Conservation (phyloP, 2,113 vertebrate genomes). For the Oplegnathus fasciatus region DNA sequence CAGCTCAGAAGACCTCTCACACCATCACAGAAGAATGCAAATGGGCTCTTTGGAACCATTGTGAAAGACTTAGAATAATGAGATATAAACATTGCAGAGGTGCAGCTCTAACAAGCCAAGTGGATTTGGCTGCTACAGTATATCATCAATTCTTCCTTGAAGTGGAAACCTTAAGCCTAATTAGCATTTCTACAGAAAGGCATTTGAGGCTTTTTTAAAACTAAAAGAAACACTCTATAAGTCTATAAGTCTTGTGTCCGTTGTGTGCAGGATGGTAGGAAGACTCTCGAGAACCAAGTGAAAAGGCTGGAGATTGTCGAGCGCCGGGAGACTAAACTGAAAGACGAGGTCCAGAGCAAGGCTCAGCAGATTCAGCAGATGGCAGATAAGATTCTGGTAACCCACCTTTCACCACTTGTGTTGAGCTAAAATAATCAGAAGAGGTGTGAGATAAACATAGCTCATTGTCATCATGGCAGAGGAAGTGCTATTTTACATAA, state of each 20-base stretch:
- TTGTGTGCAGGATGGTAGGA: constrained; percentile 91
- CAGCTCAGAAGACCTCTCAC: constrained; percentile 21
- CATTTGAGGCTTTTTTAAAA: not conserved
- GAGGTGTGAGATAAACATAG: constrained; percentile 59
- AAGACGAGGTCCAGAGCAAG: constrained; percentile 98
- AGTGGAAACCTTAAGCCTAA: constrained; percentile 18
- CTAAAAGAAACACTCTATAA: not conserved
- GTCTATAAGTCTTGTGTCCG: not conserved
- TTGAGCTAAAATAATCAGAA: constrained; percentile 54
- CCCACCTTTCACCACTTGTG: constrained; percentile 34
- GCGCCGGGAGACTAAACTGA: constrained; percentile 95
- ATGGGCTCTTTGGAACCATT: constrained; percentile 18
- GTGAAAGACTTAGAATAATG: constrained; percentile 46
- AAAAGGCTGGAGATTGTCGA: constrained; percentile 97
- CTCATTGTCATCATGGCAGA: constrained; percentile 39
- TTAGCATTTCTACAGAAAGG: constrained; percentile 4
- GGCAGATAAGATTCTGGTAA: constrained; percentile 99
- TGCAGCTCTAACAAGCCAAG: constrained; percentile 47
- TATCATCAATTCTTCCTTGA: not conserved
- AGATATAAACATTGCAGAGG: constrained; percentile 21
- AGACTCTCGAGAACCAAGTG: constrained; percentile 98
- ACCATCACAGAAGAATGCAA: constrained; percentile 29
- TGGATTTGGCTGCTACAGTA: not conserved
- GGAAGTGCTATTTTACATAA: constrained; percentile 41
- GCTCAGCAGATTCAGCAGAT: constrained; percentile 99